Percentiles rank a stretch among this genome's conserved stretches.
Evolutionary conservation across 2,797 vertebrate genomes (phyloP).

Genomic region (Acomys russatus): DNA sequence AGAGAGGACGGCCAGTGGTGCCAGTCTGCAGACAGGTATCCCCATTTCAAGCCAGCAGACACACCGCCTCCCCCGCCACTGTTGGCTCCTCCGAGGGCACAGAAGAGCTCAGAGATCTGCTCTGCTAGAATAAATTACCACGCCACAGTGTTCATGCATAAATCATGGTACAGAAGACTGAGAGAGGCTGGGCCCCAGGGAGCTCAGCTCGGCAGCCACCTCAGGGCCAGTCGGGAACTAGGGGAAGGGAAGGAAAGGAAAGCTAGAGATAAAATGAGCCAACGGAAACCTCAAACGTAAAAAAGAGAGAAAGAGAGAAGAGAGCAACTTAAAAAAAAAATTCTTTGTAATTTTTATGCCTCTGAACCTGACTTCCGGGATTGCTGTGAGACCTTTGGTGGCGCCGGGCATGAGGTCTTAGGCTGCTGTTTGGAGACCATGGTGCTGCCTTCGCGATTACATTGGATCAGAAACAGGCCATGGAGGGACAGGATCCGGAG

Average conservation of each 20-base stretch:
- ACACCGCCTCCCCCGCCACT: neutral
- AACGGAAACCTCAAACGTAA: slow-evolving; percentile 41
- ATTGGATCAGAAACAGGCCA: slow-evolving; percentile 93
- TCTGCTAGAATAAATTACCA: slow-evolving; percentile 86
- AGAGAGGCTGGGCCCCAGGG: slow-evolving; percentile 39
- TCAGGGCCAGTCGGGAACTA: slow-evolving; percentile 3
- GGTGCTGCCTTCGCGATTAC: slow-evolving; percentile 93
- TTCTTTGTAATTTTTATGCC: neutral
- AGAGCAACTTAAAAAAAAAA: neutral
- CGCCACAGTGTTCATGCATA: slow-evolving; percentile 89
- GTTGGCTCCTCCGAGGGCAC: slow-evolving; percentile 62
- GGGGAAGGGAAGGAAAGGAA: slow-evolving; percentile 44
- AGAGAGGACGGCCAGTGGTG: no score
- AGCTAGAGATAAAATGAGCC: slow-evolving; percentile 43
- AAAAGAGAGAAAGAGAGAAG: neutral
- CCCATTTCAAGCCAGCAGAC: neutral
- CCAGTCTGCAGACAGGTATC: neutral
- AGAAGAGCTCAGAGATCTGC: slow-evolving; percentile 55
- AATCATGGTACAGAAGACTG: slow-evolving; percentile 87
- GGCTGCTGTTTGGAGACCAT: slow-evolving; percentile 86
- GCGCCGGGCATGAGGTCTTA: slow-evolving; percentile 65
- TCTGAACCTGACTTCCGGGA: slow-evolving; percentile 36
- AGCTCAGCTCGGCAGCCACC: slow-evolving; percentile 45
- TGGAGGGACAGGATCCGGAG: slow-evolving; percentile 91
- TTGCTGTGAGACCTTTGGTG: neutral